Conservation (phyloP, 2,113 vertebrate species). For the Connochaetes taurinus region DNA sequence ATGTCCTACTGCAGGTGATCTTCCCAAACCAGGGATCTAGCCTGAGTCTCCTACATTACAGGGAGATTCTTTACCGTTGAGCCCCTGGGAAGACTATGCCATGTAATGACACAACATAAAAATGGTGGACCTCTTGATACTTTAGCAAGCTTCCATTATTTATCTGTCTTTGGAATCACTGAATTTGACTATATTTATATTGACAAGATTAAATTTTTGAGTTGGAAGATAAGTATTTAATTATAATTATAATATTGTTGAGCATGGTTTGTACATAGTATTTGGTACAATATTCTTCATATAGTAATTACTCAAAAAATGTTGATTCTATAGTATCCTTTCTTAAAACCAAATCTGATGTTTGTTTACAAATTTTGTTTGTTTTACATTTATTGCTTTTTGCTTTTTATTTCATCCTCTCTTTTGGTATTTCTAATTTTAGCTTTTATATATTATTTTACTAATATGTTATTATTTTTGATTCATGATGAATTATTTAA, state of each 20-base stretch:
- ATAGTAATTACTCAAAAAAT: background rate
- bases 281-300: background rate
- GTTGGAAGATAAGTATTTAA: background rate
- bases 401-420: background rate
- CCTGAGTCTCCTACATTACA: background rate
- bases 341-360: background rate
- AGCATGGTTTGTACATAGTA: background rate
- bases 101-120: background rate
- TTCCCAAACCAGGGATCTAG: background rate
- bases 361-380: background rate
- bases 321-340: background rate
- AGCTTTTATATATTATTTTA: background rate
- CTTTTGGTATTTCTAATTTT: background rate
- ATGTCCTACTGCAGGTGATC: background rate
- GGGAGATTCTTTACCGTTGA: background rate
- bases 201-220: background rate
- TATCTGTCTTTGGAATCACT: background rate
- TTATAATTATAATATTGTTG: background rate
- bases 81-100: background rate
- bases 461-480: background rate
- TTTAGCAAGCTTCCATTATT: background rate
- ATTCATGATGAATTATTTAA: background rate
- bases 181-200: background rate
- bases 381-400: background rate
- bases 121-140: background rate